phyloP scores from a whole-genome alignment of 2,113 vertebrate genomes.

The Paedocypris sp. region DNA sequence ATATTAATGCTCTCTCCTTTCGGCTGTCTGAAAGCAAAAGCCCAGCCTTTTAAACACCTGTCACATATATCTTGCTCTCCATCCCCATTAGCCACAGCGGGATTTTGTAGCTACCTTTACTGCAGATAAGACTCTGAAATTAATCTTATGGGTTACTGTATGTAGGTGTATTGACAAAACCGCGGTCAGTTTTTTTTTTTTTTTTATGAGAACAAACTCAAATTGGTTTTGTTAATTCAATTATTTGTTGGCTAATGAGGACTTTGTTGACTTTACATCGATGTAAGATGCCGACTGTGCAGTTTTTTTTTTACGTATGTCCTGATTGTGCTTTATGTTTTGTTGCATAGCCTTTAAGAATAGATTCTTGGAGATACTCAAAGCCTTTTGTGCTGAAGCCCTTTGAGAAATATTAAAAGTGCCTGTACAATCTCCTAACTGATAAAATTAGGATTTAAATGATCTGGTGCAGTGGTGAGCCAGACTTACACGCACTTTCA shows the following conservation, averaged over 20 bases:
- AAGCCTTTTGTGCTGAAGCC: not conserved
- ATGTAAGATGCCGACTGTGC: too few relatives aligned
- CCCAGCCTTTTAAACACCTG: not conserved
- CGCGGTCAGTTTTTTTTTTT: too few relatives aligned
- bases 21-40: not conserved
- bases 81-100: constrained; percentile 39
- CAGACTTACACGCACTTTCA: constrained; percentile 21
- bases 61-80: constrained; percentile 26
- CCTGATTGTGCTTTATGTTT: not conserved
- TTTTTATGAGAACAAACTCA: too few relatives aligned
- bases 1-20: constrained; percentile 44
- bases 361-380: not conserved
- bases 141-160: not conserved
- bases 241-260: not conserved
- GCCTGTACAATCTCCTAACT: not conserved
- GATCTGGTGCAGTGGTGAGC: constrained; percentile 31
- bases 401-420: not conserved
- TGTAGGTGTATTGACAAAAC: not conserved
- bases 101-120: not conserved
- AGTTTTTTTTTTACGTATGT: not conserved
- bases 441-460: constrained; percentile 28
- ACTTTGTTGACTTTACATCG: constrained; percentile 8
- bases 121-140: constrained; percentile 3
- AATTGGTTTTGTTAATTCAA: constrained; percentile 5
- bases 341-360: too few relatives aligned